Percentiles rank a stretch among this genome's conserved stretches.
phyloP scores from a whole-genome alignment of 2,888 invertebrate species.

The Ectropis crepuscularia region DNA sequence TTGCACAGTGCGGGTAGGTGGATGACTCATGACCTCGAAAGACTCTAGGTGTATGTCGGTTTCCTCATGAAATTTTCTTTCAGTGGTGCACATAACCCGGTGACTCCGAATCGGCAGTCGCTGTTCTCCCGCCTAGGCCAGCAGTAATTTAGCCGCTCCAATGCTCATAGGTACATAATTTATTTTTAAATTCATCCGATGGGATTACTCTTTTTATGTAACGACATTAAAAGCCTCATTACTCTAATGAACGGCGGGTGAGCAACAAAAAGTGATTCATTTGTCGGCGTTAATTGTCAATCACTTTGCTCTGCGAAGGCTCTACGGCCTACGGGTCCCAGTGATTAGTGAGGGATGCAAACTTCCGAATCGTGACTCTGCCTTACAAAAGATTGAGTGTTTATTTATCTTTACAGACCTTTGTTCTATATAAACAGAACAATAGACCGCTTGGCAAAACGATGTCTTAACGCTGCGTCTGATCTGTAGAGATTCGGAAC shows the following conservation, averaged over 20 bases:
- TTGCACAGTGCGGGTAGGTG: too few relatives aligned
- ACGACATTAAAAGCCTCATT: constrained; percentile 29
- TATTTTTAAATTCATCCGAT: not conserved
- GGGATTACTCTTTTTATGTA: constrained; percentile 8
- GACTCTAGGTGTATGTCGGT: too few relatives aligned
- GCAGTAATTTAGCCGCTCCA: too few relatives aligned
- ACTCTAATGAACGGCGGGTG: constrained; percentile 24
- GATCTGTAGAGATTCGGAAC: not conserved
- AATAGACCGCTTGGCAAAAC: not conserved
- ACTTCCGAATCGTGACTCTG: constrained; percentile 32
- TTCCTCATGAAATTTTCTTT: too few relatives aligned
- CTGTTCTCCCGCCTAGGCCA: too few relatives aligned
- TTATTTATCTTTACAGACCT: not conserved
- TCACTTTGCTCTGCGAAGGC: constrained; percentile 30
- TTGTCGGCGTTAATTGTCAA: constrained; percentile 39
- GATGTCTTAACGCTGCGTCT: not conserved
- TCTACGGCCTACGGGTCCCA: constrained; percentile 30
- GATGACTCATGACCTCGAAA: too few relatives aligned
- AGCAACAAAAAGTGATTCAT: constrained; percentile 26
- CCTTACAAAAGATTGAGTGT: constrained; percentile 12
- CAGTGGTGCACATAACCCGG: too few relatives aligned
- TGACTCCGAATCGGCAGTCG: too few relatives aligned
- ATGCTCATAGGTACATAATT: constrained; percentile 37
- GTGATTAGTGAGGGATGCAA: constrained; percentile 35
- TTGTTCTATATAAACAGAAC: not conserved